phyloP scores from a whole-genome alignment of 2,888 invertebrate species.

The Hirtodrosophila cameraria region DNA sequence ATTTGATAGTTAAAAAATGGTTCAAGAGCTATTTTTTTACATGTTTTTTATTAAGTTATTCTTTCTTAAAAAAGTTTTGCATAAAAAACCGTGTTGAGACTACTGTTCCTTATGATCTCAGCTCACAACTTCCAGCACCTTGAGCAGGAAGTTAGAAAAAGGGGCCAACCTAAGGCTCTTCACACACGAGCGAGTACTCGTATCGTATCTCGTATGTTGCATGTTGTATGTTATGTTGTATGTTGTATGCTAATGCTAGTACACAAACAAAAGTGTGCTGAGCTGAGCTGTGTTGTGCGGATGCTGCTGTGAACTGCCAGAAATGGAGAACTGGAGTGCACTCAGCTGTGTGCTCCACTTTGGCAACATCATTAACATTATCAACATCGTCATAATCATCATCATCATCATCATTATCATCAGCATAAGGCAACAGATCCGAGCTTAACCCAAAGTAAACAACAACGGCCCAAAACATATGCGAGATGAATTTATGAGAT shows the following conservation, averaged over 20 bases:
- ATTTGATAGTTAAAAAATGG: too few relatives aligned
- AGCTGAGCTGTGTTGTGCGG: too few relatives aligned
- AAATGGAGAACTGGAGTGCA: constrained; percentile 56
- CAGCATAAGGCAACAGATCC: constrained; percentile 10
- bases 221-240: too few relatives aligned
- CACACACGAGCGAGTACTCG: background rate
- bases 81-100: too few relatives aligned
- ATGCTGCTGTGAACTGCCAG: constrained; percentile 29
- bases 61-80: too few relatives aligned
- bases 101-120: too few relatives aligned
- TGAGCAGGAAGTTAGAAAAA: constrained; percentile 16
- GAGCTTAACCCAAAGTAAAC: constrained; percentile 63
- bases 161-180: background rate
- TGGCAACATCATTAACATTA: constrained; percentile 18
- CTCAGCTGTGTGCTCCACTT: constrained; percentile 70
- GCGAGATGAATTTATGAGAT: constrained; percentile 79
- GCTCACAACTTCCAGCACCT: too few relatives aligned
- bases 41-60: too few relatives aligned
- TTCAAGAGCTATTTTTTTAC: too few relatives aligned
- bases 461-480: constrained; percentile 58
- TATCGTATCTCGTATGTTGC: too few relatives aligned
- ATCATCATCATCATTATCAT: constrained; percentile 10
- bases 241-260: too few relatives aligned
- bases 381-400: constrained; percentile 9
- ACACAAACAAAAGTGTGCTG: constrained; percentile 8